Evolutionary conservation across 2,797 vertebrate genomes (phyloP), one percentile per base, ranked within the genome.

Genomic region (Chanos chanos): DNA sequence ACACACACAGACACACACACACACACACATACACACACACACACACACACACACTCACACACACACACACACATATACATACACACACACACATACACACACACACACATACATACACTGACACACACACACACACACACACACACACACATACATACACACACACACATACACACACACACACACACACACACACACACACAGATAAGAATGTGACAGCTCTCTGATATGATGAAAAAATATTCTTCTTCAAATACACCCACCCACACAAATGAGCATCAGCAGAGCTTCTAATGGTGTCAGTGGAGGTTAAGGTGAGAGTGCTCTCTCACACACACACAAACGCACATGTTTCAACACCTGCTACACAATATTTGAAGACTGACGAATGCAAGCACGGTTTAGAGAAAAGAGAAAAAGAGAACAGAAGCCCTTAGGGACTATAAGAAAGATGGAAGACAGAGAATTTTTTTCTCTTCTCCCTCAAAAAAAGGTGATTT

Each of bases 391-490:
- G 49, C n/a, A 43, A 19, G 40, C 51, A 50, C 5, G 19, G 30
- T 45, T 47, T 67, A 24, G 72, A 41, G 65, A 62, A 68, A 15
- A 56, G 60, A 72, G 64, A 66, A 66, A 61, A 45, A 51, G 24
- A 39, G 13, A 59, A 74, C 63, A 74, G 44, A 80, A 62, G 19
- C 30, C 60, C n/a, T 40, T 9, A 13, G 28, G 30, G 44, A 47
- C 43, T 3, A 53, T 47, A 45, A 13, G 36, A 55, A 18, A 41
- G 61, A 54, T 47, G 54, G 57, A 50, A 49, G 56, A 65, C 59
- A 56, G 34, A 57, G 62, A 56, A 54, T 13, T 7, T 61, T 43
- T 18, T 61, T 59, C 28, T 18, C 64, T 37, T 64, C 54, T 63
- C 22, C 24, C 61, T 48, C 28, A 24, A 54, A 47, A 57, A 49